Evolutionary conservation across 2,888 invertebrate species (phyloP).

Genomic region (Drosophila bunnanda): DNA sequence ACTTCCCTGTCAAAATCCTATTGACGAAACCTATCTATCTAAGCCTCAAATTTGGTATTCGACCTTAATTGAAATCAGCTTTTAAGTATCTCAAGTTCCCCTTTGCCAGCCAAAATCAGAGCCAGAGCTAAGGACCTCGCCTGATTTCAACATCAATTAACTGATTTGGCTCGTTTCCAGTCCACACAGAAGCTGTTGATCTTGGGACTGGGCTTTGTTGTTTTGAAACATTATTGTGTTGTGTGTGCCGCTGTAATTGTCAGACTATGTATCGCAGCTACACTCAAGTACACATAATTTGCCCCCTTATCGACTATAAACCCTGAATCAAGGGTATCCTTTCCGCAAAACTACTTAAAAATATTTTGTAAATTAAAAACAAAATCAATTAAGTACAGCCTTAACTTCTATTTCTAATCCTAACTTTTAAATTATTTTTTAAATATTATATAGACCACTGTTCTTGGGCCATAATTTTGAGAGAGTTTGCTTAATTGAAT

Average conservation of each 20-base stretch:
- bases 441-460: neutral
- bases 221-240: neutral
- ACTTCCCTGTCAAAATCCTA: neutral
- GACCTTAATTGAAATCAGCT: constrained; percentile 12
- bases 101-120: constrained; percentile 4
- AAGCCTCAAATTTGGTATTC: neutral
- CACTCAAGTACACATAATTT: constrained; percentile 15
- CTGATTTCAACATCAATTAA: constrained; percentile 40
- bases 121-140: neutral
- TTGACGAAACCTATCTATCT: neutral
- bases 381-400: no score
- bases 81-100: constrained; percentile 2
- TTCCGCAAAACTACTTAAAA: neutral
- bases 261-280: neutral
- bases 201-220: constrained; percentile 6
- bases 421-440: no score
- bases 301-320: constrained; percentile 7
- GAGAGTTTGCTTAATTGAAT: constrained; percentile 73
- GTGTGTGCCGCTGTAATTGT: constrained; percentile 21
- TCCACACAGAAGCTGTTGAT: constrained; percentile 24
- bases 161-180: constrained; percentile 31
- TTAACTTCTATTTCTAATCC: no score
- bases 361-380: neutral
- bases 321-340: neutral
- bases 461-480: constrained; percentile 27